Base-by-base conservation (phyloP, 2,113 vertebrate species). In the Garra rufa region DNA sequence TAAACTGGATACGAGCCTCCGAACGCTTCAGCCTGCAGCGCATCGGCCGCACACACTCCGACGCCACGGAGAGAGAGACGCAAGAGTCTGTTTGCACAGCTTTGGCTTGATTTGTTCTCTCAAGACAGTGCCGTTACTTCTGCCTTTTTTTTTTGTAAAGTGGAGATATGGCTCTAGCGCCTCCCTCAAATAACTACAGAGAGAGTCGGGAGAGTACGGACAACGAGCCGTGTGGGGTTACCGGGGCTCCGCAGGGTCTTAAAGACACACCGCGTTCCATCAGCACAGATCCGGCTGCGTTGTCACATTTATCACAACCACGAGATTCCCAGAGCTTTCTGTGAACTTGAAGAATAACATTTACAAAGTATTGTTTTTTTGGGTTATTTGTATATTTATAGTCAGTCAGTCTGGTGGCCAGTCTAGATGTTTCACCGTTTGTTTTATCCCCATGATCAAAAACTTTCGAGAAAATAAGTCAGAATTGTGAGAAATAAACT, bases 161-260 rank as follows among this genome's bases (percentile, higher is more conserved):
- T 91, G 93, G 92, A 85, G 92, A 92, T 94, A 92, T 91, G 92
- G 93, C 92, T 92, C 87, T 92, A 93, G 93, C 93, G 94, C 93
- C 94, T 94, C 94, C 94, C 92, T 91, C 92, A 94, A 93, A 94
- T 91, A 93, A 95, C 92, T 90, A 88, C 65, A 82, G 92, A 92
- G 90, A 92, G 91, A 91, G 91, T 93, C 92, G 0, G 88, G 90
- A 93, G 93, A 92, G 92, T 91, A 92, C 90, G 92, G 88, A 91
- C 92, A 92, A 91, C 91, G 91, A 84, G 89, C 91, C 92, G 89
- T 90, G 85, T 92, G 91, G 93, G 92, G 83, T 92, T 92, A 74
- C 69, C 85, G 14, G 87, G 83, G 87, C 88, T 92, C 93, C 93
- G 91, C 95, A 88, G 94, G 95, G 94, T 95, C 94, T 92, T 95